These are phyloP conservation scores for Cheilosia vernalis DNA, from an alignment of 2,888 invertebrate species.

Conservation along the genomic window DNA sequence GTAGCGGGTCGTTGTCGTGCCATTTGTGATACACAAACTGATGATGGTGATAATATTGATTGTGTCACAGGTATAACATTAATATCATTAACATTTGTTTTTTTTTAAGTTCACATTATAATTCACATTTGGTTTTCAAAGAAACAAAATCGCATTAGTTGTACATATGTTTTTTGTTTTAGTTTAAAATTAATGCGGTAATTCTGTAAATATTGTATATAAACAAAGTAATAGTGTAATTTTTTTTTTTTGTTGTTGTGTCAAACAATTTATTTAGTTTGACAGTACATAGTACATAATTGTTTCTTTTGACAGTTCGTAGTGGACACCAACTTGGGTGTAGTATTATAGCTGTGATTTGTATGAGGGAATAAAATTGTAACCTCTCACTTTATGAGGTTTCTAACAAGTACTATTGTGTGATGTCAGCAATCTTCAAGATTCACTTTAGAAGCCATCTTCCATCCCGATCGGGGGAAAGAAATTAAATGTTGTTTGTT, in stretches of 20 bases:
- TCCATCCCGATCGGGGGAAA: no score
- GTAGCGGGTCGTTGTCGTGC: slow-evolving; percentile 85
- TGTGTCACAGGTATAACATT: slow-evolving; percentile 82
- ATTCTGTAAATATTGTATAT: slow-evolving; percentile 67
- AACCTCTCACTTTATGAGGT: no score
- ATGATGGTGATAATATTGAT: slow-evolving; percentile 77
- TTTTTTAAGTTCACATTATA: slow-evolving; percentile 40
- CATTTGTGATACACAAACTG: slow-evolving; percentile 78
- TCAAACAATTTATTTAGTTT: slow-evolving; percentile 15
- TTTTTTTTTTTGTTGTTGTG: slow-evolving; percentile 19
- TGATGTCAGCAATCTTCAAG: no score
- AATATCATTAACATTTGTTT: slow-evolving; percentile 62
- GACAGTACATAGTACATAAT: slow-evolving; percentile 11
- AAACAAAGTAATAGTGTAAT: slow-evolving; percentile 49
- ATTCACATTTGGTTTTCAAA: slow-evolving; percentile 42
- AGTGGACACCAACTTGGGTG: slow-evolving; percentile 5
- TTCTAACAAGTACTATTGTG: no score
- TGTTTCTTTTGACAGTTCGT: slow-evolving; percentile 1
- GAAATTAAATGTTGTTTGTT: no score
- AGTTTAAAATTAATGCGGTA: slow-evolving; percentile 47
- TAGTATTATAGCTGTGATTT: slow-evolving; percentile 14
- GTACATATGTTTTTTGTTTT: slow-evolving; percentile 52
- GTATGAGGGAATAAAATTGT: slow-evolving; percentile 16
- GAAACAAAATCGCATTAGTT: slow-evolving; percentile 41
- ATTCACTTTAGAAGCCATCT: no score